Conservation (phyloP, 2,113 vertebrate genomes). For the Paracanthobrama guichenoti region DNA sequence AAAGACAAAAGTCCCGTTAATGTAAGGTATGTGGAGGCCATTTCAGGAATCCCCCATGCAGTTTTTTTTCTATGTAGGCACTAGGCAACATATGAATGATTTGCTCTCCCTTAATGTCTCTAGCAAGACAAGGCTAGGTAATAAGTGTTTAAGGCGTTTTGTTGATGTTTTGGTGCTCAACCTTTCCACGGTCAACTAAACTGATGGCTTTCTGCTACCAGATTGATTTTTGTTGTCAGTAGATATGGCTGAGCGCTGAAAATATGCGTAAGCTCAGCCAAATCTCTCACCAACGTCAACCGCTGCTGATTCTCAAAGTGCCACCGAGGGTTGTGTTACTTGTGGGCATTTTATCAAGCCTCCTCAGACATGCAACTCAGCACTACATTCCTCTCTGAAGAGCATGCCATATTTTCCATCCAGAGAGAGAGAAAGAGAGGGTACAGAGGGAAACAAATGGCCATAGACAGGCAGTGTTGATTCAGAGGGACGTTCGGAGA, state of each 20-base stretch:
- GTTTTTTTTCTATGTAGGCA: background rate
- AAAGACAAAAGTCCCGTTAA: background rate
- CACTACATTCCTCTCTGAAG: conserved; percentile 52
- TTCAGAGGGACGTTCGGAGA: conserved; percentile 68
- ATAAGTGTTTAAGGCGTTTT: conserved; percentile 3
- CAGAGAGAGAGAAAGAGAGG: conserved; percentile 40
- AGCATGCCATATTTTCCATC: conserved; percentile 54
- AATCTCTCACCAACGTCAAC: conserved; percentile 28
- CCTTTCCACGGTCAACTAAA: conserved; percentile 24
- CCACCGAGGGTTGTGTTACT: conserved; percentile 35
- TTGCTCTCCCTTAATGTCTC: too few relatives aligned
- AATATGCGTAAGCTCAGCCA: conserved; percentile 34
- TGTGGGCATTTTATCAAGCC: conserved; percentile 42
- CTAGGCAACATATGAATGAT: background rate
- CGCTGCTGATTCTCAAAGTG: conserved; percentile 40
- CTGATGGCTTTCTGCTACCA: conserved; percentile 6
- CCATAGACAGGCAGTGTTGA: conserved; percentile 60
- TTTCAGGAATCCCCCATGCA: background rate
- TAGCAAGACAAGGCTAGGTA: background rate
- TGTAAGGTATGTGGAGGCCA: background rate
- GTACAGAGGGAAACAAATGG: conserved; percentile 45
- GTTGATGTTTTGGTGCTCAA: conserved; percentile 18
- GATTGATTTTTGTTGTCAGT: conserved; percentile 40
- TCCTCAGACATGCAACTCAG: conserved; percentile 34
- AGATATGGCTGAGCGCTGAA: conserved; percentile 15